These are phyloP conservation scores for Ctenomys sociabilis DNA, from an alignment of 2,113 vertebrate genomes.

Conservation along the genomic window DNA sequence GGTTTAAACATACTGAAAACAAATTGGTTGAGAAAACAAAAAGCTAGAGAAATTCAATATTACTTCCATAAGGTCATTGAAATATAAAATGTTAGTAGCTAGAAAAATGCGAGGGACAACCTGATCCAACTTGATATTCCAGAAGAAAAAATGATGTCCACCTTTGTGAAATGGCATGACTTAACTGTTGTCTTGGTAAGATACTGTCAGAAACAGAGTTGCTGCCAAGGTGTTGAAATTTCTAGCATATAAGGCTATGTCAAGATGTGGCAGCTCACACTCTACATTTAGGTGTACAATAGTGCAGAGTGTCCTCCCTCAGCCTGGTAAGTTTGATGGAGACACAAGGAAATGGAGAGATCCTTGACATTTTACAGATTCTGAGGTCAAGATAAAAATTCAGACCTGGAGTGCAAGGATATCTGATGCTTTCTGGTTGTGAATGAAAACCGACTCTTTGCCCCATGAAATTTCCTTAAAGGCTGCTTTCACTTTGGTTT, in stretches of 20 bases:
- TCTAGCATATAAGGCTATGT: neutral
- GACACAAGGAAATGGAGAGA: neutral
- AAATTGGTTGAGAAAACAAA: neutral
- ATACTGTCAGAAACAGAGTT: neutral
- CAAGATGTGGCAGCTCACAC: neutral
- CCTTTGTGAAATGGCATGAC: neutral
- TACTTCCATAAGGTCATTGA: neutral
- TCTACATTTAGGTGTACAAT: neutral
- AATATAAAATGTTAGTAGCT: neutral
- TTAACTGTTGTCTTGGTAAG: neutral
- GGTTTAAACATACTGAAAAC: neutral
- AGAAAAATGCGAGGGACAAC: neutral
- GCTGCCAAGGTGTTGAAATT: neutral
- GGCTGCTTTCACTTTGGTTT: neutral
- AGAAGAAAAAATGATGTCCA: neutral
- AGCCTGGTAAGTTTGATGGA: neutral
- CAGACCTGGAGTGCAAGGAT: neutral
- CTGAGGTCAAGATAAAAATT: neutral
- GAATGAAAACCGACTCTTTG: neutral
- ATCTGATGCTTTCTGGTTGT: neutral
- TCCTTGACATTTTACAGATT: conserved; percentile 9
- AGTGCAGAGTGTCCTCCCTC: neutral
- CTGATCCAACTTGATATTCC: neutral
- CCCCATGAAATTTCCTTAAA: neutral
- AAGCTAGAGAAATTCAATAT: neutral